These are phyloP conservation scores for Hephaestus fuliginosus DNA, from an alignment of 2,797 vertebrate species.

Conservation along the genomic window DNA sequence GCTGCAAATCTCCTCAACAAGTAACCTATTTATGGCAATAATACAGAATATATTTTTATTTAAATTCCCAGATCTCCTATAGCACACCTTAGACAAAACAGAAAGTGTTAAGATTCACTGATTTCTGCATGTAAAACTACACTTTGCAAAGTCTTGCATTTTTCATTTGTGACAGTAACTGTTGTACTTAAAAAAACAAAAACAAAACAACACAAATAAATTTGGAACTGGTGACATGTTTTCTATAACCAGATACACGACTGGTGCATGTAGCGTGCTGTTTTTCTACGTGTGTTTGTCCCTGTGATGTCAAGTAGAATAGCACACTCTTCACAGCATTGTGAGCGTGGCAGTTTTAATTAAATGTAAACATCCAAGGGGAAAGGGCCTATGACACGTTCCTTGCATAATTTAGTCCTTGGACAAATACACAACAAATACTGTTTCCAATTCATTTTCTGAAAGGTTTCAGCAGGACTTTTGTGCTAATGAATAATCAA, in stretches of 20 bases:
- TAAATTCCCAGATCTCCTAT: background rate
- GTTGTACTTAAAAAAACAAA: background rate
- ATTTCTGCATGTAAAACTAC: background rate
- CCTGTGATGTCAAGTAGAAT: slow-evolving; percentile 24
- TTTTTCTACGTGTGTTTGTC: slow-evolving; percentile 32
- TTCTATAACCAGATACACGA: background rate
- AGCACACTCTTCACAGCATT: slow-evolving; percentile 18
- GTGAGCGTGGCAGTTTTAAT: slow-evolving; percentile 56
- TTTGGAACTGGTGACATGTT: slow-evolving; percentile 4
- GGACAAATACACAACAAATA: slow-evolving; percentile 49
- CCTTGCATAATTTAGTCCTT: slow-evolving; percentile 55
- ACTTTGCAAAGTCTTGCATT: background rate
- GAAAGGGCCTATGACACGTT: slow-evolving; percentile 47
- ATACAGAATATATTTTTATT: background rate
- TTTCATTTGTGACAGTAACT: background rate
- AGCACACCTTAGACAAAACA: background rate
- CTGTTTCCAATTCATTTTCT: slow-evolving; percentile 57
- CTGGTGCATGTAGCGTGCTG: background rate
- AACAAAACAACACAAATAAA: background rate
- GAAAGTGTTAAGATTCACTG: background rate
- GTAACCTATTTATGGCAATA: background rate
- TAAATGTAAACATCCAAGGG: slow-evolving; percentile 65
- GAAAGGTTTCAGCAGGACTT: slow-evolving; percentile 65
- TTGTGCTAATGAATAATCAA: slow-evolving; percentile 75
- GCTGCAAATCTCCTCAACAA: background rate